phyloP scores from a whole-genome alignment of 2,113 vertebrate species.

The Notothenia coriiceps region DNA sequence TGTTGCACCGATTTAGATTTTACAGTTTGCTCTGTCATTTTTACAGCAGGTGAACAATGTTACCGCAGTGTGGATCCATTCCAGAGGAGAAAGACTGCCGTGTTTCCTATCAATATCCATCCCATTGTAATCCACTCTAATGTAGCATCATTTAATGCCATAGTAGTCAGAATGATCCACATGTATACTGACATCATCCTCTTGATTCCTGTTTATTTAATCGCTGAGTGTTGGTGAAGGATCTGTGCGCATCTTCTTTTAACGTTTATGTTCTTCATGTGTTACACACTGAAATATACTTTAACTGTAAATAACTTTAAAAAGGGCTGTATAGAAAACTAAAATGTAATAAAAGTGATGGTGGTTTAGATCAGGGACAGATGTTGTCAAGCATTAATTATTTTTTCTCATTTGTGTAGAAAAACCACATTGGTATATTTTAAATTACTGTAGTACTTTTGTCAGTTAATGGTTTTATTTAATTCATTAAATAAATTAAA shows the following conservation, averaged over 20 bases:
- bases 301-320: conserved; percentile 60
- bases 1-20: conserved; percentile 45
- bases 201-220: conserved; percentile 19
- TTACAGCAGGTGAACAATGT: conserved; percentile 40
- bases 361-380: conserved; percentile 51
- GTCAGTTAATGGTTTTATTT: neutral
- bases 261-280: conserved; percentile 11
- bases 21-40: conserved; percentile 25
- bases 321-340: conserved; percentile 75
- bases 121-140: conserved; percentile 26
- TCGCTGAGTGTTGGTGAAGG: conserved; percentile 21
- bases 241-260: conserved; percentile 13
- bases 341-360: conserved; percentile 47
- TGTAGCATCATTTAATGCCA: conserved; percentile 67
- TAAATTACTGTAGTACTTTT: neutral
- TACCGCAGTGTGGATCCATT: conserved; percentile 46
- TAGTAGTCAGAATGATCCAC: conserved; percentile 8
- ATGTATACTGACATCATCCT: neutral
- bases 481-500: neutral
- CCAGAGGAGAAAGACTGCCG: conserved; percentile 36
- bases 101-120: conserved; percentile 38
- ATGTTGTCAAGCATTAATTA: conserved; percentile 19
- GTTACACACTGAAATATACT: conserved; percentile 28
- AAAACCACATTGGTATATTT: neutral
- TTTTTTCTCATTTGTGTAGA: neutral